Percentiles rank a stretch among this genome's conserved stretches.
phyloP scores from a whole-genome alignment of 2,113 vertebrate species.

The Pterocles orientalis region DNA sequence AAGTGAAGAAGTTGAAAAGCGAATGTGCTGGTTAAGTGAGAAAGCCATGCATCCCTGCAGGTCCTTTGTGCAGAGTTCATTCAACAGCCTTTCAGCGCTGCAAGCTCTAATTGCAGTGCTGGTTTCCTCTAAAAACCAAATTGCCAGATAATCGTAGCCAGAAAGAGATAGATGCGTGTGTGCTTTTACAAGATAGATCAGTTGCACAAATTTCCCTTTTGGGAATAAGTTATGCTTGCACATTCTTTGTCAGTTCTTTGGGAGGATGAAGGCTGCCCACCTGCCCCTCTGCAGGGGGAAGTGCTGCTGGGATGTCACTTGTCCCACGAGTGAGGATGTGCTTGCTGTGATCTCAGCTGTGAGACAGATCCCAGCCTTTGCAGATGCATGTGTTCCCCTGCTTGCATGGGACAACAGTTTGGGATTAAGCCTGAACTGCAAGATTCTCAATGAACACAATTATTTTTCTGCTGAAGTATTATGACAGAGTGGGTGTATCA shows the following conservation, averaged over 20 bases:
- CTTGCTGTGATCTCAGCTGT: not conserved
- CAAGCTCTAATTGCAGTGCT: not conserved
- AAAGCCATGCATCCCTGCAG: not conserved
- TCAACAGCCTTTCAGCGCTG: not conserved
- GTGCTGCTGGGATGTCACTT: not conserved
- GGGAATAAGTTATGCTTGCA: not conserved
- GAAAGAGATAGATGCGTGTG: not conserved
- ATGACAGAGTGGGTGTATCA: not conserved
- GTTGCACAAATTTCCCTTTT: not conserved
- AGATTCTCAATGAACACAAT: not conserved
- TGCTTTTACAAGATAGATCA: not conserved
- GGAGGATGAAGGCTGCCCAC: not conserved
- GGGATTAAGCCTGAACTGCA: not conserved
- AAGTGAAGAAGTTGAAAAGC: not conserved
- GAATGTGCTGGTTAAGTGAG: not conserved
- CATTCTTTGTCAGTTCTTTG: not conserved
- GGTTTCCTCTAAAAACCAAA: not conserved
- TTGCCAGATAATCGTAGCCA: not conserved
- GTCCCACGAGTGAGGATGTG: fast-evolving
- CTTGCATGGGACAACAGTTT: not conserved
- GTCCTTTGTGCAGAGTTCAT: not conserved
- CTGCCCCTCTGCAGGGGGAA: not conserved
- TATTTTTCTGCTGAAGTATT: not conserved
- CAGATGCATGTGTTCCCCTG: fast-evolving
- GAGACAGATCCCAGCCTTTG: not conserved